Conservation (phyloP, 1,140 invertebrate genomes). For the Agrilus planipennis region DNA sequence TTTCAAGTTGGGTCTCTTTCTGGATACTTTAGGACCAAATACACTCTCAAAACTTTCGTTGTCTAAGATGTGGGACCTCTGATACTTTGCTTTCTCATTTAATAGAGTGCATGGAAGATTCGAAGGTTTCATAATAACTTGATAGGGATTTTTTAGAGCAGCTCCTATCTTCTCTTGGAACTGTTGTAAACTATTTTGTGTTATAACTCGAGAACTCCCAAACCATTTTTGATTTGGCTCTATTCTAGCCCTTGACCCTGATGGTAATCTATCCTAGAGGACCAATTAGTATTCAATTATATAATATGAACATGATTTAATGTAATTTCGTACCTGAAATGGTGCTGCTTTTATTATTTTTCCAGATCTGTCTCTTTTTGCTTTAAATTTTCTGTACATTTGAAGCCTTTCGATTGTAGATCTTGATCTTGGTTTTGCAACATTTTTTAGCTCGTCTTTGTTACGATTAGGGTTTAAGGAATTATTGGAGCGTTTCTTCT, state of each 20-base stretch:
- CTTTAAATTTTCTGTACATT: constrained; percentile 96
- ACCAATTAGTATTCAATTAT: constrained; percentile 2
- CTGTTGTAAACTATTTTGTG: constrained; percentile 88
- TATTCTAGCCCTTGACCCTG: constrained; percentile 84
- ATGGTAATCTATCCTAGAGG: constrained; percentile 66
- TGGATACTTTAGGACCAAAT: constrained; percentile 87
- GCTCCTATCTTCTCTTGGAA: constrained; percentile 95
- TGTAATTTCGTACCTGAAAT: constrained; percentile 41
- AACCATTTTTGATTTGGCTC: constrained; percentile 99
- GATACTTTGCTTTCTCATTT: constrained; percentile 85
- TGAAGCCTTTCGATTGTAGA: constrained; percentile 90
- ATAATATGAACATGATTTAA: background rate
- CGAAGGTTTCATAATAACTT: constrained; percentile 94
- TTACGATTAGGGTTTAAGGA: constrained; percentile 82
- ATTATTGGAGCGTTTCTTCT: constrained; percentile 65
- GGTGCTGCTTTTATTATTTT: constrained; percentile 91
- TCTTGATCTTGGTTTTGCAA: constrained; percentile 74
- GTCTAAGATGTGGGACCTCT: constrained; percentile 87
- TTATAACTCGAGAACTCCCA: constrained; percentile 83
- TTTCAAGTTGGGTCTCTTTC: constrained; percentile 82
- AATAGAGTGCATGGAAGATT: constrained; percentile 88
- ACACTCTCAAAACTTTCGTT: constrained; percentile 89
- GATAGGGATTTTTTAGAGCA: constrained; percentile 91
- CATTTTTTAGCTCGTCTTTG: constrained; percentile 66
- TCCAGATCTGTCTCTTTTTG: constrained; percentile 80